A percentile compares a stretch with the other conserved stretches of the same genome.
Conservation (phyloP, 2,113 vertebrate species). For the Porphyrio hochstetteri region DNA sequence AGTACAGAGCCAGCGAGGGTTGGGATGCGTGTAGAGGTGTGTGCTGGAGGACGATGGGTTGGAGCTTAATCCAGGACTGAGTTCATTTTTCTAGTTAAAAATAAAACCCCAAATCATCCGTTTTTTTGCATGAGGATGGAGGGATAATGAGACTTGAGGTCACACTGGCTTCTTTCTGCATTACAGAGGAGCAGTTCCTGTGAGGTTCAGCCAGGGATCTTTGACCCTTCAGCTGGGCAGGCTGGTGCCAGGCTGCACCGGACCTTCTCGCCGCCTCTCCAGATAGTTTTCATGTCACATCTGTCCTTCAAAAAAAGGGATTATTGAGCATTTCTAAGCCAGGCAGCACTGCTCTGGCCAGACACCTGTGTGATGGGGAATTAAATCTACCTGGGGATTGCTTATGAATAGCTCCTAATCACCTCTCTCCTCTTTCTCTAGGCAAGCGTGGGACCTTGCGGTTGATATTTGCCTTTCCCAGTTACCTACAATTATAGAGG, state of each 20-base stretch:
- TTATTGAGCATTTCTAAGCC: neutral
- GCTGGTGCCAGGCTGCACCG: rapidly evolving
- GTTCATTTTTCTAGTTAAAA: neutral
- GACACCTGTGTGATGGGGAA: neutral
- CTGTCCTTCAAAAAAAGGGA: neutral
- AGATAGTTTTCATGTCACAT: neutral
- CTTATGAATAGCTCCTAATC: neutral
- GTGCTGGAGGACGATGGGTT: neutral
- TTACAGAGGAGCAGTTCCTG: neutral
- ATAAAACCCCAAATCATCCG: rapidly evolving
- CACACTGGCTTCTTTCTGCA: neutral
- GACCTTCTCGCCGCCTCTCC: neutral
- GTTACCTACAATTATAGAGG: slow-evolving; percentile 96
- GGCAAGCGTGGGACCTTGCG: slow-evolving; percentile 98
- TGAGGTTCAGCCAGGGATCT: neutral
- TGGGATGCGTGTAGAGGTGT: neutral
- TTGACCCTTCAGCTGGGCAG: neutral
- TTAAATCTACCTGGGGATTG: neutral
- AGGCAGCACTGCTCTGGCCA: neutral
- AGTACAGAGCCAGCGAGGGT: neutral
- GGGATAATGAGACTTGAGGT: neutral
- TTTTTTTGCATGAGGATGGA: neutral
- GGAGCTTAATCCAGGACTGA: neutral
- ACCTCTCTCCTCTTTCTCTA: slow-evolving; percentile 47
- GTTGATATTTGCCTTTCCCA: slow-evolving; percentile 99